Base-by-base conservation (phyloP, 2,888 invertebrate genomes). In the Cryptocephalus moraei region DNA sequence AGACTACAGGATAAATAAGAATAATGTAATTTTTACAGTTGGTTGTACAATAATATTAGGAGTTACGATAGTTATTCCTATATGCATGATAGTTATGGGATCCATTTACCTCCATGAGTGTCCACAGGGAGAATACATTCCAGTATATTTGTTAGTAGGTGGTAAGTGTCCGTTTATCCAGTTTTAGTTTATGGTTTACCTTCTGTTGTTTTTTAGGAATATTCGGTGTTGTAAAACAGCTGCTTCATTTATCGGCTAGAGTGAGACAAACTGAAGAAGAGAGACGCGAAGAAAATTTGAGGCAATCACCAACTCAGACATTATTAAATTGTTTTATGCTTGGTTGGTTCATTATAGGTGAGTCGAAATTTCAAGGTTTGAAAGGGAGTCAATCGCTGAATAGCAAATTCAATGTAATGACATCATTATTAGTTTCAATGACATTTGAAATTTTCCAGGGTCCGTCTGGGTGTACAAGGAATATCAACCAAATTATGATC, bases 381-480 rank as follows among this genome's bases (percentile, higher is more conserved):
- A 22, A 22, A 36, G 36, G 36, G 4, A 11, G 2, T 36, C n/a
- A 22, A 22, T 22, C 22, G 22, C n/a, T n/a, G n/a, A n/a, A n/a
- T n/a, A n/a, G n/a, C n/a, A n/a, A n/a, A n/a, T n/a, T n/a, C n/a
- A n/a, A 22, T 22, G 22, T 22, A 22, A 22, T 22, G 22, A 22
- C 2, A 22, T 6, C 3, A 6, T 22, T 22, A 4, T 22, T n/a
- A n/a, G n/a, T 6, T 22, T 22, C 2, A 36, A n/a, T 12, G n/a
- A 36, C 12, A 36, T 36, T 36, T 11, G 6, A 11, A 12, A 4
- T 2, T 36, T 54, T 55, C 44, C 44, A 55, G 55, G 55, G 49
- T 82, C 82, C 44, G 78, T 82, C 48, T 82, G 82, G 81, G 79
- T 83, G 2, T 84, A 82, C 63, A 76, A 79, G 58, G 78, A 78